phyloP scores from a whole-genome alignment of 2,888 invertebrate genomes.

The Ormyrus labotus region DNA sequence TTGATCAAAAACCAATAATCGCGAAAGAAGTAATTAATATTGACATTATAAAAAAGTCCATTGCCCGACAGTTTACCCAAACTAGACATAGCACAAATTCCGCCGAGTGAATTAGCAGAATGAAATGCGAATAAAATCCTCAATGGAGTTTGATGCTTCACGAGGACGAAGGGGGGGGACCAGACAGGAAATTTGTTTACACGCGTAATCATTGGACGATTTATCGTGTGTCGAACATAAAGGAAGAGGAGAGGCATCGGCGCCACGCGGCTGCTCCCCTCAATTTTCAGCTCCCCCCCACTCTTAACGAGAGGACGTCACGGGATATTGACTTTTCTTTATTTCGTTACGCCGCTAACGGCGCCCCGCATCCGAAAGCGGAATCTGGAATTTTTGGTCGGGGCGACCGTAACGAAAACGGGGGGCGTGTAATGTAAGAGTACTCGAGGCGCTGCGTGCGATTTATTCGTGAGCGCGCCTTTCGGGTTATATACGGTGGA shows the following conservation, averaged over 20 bases:
- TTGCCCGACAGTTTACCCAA: no score
- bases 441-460: no score
- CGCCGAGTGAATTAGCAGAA: no score
- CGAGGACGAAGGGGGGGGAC: neutral
- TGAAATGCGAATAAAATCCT: no score
- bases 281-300: slow-evolving; percentile 51
- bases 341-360: slow-evolving; percentile 47
- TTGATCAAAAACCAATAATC: no score
- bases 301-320: slow-evolving; percentile 59
- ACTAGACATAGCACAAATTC: no score
- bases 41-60: no score
- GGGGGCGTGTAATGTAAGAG: no score
- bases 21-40: no score
- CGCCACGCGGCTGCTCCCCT: slow-evolving; percentile 48
- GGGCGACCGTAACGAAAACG: neutral
- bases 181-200: slow-evolving; percentile 61
- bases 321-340: slow-evolving; percentile 63
- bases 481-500: no score
- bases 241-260: slow-evolving; percentile 38
- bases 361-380: slow-evolving; percentile 23
- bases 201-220: slow-evolving; percentile 64
- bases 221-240: slow-evolving; percentile 58
- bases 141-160: no score
- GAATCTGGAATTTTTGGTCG: neutral
- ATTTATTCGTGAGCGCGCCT: no score